Conservation (phyloP, 2,797 vertebrate genomes). For the Danio choprae region DNA sequence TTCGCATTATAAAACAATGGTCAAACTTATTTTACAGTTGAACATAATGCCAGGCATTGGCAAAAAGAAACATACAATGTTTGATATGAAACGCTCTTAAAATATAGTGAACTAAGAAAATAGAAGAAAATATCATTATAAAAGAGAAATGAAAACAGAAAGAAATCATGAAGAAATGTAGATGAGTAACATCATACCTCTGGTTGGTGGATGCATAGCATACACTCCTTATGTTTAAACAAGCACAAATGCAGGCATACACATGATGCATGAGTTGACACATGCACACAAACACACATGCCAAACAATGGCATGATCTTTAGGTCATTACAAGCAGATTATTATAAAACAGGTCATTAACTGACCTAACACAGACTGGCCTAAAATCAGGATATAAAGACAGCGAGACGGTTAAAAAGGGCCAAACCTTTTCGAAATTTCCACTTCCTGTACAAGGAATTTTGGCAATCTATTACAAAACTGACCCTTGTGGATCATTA, state of each 20-base stretch:
- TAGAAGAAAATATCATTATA: conserved; percentile 11
- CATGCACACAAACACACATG: conserved; percentile 47
- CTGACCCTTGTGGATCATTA: background rate
- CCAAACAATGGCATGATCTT: conserved; percentile 44
- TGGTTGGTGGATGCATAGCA: conserved; percentile 63
- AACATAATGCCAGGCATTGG: background rate
- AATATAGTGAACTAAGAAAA: conserved; percentile 12
- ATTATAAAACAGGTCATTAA: conserved; percentile 60
- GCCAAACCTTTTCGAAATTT: background rate
- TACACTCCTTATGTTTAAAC: conserved; percentile 37
- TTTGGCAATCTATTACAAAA: conserved; percentile 11
- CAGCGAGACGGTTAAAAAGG: conserved; percentile 4
- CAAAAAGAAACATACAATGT: background rate
- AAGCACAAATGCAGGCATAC: conserved; percentile 59
- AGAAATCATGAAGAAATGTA: conserved; percentile 51
- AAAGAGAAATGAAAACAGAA: conserved; percentile 53
- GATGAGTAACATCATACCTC: conserved; percentile 59
- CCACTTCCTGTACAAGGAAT: background rate
- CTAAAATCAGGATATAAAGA: conserved; percentile 40
- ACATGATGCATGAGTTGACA: conserved; percentile 49
- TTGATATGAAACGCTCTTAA: conserved; percentile 20
- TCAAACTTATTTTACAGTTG: too few relatives aligned
- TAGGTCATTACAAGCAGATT: conserved; percentile 51
- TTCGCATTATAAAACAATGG: too few relatives aligned
- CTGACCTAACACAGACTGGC: conserved; percentile 66